Percentiles rank a stretch among this genome's conserved stretches.
These are phyloP conservation scores for Protobothrops mucrosquamatus DNA, from an alignment of 2,113 vertebrate genomes.

Conservation along the genomic window DNA sequence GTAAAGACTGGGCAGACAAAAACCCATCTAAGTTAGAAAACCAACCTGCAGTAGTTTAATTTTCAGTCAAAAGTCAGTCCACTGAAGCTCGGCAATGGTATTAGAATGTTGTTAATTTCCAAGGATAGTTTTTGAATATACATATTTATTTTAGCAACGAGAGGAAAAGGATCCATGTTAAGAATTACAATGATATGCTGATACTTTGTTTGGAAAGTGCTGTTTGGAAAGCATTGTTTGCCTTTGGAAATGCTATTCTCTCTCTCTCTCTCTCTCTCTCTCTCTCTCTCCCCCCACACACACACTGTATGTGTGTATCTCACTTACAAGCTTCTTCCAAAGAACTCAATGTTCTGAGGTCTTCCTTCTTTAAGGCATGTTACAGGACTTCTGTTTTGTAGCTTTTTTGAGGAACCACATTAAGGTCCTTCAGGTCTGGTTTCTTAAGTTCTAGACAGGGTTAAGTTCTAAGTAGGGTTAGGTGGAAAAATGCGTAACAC, in stretches of 20 bases:
- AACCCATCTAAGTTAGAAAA: background rate
- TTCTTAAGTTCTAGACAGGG: background rate
- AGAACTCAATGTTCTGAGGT: background rate
- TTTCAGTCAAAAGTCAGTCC: background rate
- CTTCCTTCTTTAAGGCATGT: too few relatives aligned
- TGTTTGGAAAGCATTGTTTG: background rate
- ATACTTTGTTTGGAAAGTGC: background rate
- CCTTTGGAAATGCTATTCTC: background rate
- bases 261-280: background rate
- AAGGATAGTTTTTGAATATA: background rate
- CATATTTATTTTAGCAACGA: background rate
- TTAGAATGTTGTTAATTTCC: background rate
- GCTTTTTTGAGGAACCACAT: too few relatives aligned
- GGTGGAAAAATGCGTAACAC: too few relatives aligned
- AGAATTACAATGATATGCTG: background rate
- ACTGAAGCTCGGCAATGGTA: background rate
- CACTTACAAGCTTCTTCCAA: background rate
- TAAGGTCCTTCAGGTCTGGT: too few relatives aligned
- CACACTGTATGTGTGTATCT: background rate
- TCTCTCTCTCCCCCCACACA: background rate
- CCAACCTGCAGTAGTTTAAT: background rate
- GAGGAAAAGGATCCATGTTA: background rate
- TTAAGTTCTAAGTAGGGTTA: background rate
- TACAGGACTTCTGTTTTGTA: too few relatives aligned
- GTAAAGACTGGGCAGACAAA: background rate